These are phyloP conservation scores for Numenius arquata DNA, from an alignment of 2,113 vertebrate species.

Conservation along the genomic window DNA sequence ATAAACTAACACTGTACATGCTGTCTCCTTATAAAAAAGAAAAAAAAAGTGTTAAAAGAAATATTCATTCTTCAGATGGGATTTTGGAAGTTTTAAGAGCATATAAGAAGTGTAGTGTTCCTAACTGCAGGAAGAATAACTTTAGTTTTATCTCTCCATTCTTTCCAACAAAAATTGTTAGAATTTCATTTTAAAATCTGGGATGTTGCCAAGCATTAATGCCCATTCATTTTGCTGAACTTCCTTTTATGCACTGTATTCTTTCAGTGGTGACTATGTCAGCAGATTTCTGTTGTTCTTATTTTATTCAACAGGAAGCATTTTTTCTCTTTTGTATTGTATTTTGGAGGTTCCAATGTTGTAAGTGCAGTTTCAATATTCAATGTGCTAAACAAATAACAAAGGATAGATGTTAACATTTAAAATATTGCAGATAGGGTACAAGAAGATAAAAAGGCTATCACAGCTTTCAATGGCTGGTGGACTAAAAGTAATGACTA, in stretches of 20 bases:
- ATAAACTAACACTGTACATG: neutral
- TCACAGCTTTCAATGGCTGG: neutral
- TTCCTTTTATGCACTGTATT: constrained; percentile 20
- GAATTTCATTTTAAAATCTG: constrained; percentile 20
- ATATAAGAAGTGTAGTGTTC: neutral
- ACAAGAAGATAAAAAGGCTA: constrained; percentile 19
- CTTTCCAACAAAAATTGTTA: neutral
- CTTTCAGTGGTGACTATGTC: neutral
- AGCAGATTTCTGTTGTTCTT: constrained; percentile 19
- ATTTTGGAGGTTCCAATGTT: neutral
- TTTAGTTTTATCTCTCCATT: neutral
- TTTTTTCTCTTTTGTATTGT: neutral
- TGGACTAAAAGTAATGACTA: neutral
- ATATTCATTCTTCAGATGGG: neutral
- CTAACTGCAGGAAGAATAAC: neutral
- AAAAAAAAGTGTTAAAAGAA: neutral
- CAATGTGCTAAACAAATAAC: neutral
- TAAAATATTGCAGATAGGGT: neutral
- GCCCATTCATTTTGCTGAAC: neutral
- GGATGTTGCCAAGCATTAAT: neutral
- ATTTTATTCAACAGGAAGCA: neutral
- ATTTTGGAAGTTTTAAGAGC: neutral
- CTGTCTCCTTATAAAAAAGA: neutral
- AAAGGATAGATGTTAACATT: neutral
- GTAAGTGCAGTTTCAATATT: neutral